These are phyloP conservation scores for Ptilonorhynchus violaceus DNA, from an alignment of 2,113 vertebrate genomes.

Conservation along the genomic window DNA sequence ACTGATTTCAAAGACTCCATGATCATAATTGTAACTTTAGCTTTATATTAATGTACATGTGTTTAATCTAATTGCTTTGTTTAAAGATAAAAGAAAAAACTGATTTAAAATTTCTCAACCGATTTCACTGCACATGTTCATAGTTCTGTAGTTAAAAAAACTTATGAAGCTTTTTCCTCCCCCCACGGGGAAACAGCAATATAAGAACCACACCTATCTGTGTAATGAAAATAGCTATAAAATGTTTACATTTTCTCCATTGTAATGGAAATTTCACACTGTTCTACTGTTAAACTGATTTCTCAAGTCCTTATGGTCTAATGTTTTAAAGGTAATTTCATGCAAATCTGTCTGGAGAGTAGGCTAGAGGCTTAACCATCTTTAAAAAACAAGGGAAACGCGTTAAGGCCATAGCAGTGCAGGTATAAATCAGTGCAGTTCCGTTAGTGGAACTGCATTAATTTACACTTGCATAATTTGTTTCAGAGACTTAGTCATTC, in stretches of 20 bases:
- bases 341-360: background rate
- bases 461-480: background rate
- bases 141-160: background rate
- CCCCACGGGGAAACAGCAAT: constrained; percentile 24
- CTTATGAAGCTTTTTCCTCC: constrained; percentile 20
- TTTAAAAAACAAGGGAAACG: background rate
- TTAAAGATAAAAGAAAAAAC: constrained; percentile 54
- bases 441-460: background rate
- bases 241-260: constrained; percentile 51
- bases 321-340: constrained; percentile 11
- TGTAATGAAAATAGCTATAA: constrained; percentile 48
- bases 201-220: constrained; percentile 27
- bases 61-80: constrained; percentile 61
- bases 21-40: constrained; percentile 45
- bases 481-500: background rate
- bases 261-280: constrained; percentile 50
- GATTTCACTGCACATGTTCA: constrained; percentile 50
- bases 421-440: background rate
- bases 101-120: constrained; percentile 39
- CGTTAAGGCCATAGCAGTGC: background rate
- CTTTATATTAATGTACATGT: constrained; percentile 48
- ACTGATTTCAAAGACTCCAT: constrained; percentile 45
- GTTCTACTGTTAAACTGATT: constrained; percentile 10
- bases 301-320: background rate
- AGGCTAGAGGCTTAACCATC: background rate